A percentile compares a stretch with the other conserved stretches of the same genome.
phyloP scores from a whole-genome alignment of 2,113 vertebrate genomes.

The Dasypus novemcinctus region DNA sequence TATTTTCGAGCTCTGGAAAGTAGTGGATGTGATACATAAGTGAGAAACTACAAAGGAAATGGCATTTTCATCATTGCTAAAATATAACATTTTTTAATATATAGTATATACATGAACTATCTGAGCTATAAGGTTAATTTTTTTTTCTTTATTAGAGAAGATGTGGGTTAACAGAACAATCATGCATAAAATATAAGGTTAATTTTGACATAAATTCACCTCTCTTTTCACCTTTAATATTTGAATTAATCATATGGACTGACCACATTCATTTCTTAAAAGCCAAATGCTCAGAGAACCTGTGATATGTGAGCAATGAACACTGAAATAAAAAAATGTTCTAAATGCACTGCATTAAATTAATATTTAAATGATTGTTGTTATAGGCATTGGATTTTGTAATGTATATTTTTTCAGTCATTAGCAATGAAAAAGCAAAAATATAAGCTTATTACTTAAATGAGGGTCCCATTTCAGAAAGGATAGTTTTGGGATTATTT shows the following conservation, averaged over 20 bases:
- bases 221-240: background rate
- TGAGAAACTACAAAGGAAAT: background rate
- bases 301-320: background rate
- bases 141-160: background rate
- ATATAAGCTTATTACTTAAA: background rate
- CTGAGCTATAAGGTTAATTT: background rate
- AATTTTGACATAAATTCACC: background rate
- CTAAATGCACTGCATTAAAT: background rate
- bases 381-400: background rate
- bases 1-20: background rate
- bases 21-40: background rate
- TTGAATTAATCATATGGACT: background rate
- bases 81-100: background rate
- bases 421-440: constrained; percentile 35
- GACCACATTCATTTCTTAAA: constrained; percentile 23
- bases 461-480: background rate
- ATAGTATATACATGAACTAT: background rate
- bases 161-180: too few species aligned
- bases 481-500: background rate
- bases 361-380: background rate
- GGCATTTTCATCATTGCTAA: background rate
- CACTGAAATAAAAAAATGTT: background rate
- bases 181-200: too few species aligned
- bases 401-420: background rate
- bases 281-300: background rate